Evolutionary conservation across 2,113 vertebrate species (phyloP), one percentile per base, ranked within the genome.

Genomic region (Anoplopoma fimbria): DNA sequence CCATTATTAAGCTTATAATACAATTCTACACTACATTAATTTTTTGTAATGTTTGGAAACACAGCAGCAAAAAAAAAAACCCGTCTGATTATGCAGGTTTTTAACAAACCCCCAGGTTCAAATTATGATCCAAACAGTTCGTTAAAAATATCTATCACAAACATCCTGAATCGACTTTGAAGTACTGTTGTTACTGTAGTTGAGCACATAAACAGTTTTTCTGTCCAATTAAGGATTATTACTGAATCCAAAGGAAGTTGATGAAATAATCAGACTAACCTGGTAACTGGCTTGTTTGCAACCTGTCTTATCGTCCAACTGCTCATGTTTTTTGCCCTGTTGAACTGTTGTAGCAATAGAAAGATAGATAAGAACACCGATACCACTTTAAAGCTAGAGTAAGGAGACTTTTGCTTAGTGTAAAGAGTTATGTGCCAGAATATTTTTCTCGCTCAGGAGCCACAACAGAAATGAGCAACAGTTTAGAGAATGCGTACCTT

Each of bases 401-500:
- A 29, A 5, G 17, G 9, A 19, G 25, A 67, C 14, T 29, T 17
- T 58, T 58, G 55, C 55, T 13, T 6, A 3, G n/a, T 27, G 3
- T 15, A 31, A 1, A 31, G 29, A n/a, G n/a, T n/a, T n/a, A n/a
- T n/a, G n/a, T n/a, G n/a, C n/a, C n/a, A n/a, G n/a, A n/a, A n/a
- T n/a, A n/a, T n/a, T n/a, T n/a, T n/a, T n/a, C n/a, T n/a, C n/a
- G n/a, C n/a, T n/a, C n/a, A n/a, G n/a, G n/a, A n/a, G n/a, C n/a
- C n/a, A n/a, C n/a, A n/a, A n/a, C n/a, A n/a, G n/a, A 42, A 40
- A 45, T 68, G 2, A 77, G n/a, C 36, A 69, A 36, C 36, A 69
- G 27, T 19, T 49, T 12, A 31, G 23, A 34, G 4, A 19, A 38
- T 25, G 38, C 2, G 1, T 34, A 31, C 4, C 14, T 47, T 9